phyloP scores from a whole-genome alignment of 2,888 invertebrate genomes.

The Ophion obscuratus region DNA sequence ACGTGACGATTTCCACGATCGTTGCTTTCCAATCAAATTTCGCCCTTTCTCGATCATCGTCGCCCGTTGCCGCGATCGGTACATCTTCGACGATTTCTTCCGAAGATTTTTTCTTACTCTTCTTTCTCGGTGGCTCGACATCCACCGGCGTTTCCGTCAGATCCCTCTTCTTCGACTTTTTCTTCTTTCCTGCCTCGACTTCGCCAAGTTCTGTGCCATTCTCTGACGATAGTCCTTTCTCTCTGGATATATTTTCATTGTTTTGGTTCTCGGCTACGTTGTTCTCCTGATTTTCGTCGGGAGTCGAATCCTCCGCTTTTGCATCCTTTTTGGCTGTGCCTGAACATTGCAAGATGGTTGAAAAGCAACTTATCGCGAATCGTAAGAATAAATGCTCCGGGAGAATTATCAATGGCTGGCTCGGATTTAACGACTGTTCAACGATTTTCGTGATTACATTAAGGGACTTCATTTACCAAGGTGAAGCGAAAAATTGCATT shows the following conservation, averaged over 20 bases:
- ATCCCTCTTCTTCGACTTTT: conserved; percentile 76
- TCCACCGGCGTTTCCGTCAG: conserved; percentile 49
- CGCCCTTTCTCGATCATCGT: conserved; percentile 44
- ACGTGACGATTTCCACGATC: conserved; percentile 75
- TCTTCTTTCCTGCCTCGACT: conserved; percentile 63
- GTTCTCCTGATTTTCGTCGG: conserved; percentile 63
- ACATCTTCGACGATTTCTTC: conserved; percentile 44
- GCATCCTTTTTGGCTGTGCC: conserved; percentile 28
- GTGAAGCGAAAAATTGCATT: no score
- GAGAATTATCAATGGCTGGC: no score
- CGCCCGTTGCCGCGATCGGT: not conserved
- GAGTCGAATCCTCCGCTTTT: conserved; percentile 2
- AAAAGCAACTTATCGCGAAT: no score
- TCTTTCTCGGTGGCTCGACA: conserved; percentile 56
- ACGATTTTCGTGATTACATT: no score
- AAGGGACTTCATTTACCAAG: no score
- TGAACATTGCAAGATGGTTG: conserved; percentile 22
- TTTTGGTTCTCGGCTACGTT: conserved; percentile 77
- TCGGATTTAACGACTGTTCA: no score
- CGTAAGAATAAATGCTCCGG: no score
- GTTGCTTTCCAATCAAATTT: conserved; percentile 78
- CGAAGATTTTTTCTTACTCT: conserved; percentile 60
- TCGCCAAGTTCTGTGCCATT: conserved; percentile 55
- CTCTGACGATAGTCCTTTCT: conserved; percentile 72
- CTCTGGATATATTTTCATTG: conserved; percentile 77